Percentiles rank a stretch among this genome's conserved stretches.
phyloP scores from a whole-genome alignment of 2,888 invertebrate genomes.

The Drosophila prostipennis region DNA sequence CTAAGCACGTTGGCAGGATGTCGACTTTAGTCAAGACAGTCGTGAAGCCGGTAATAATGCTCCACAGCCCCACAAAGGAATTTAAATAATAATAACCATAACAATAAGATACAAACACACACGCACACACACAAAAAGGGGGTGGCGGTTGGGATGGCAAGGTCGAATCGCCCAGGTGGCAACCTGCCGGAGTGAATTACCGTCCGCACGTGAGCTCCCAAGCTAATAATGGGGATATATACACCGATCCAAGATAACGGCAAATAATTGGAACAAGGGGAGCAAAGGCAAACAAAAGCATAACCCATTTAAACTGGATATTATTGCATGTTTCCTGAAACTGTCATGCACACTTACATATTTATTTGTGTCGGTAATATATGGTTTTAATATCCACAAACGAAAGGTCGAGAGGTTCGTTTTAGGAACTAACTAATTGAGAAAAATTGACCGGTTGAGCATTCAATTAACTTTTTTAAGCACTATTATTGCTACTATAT shows the following conservation, averaged over 20 bases:
- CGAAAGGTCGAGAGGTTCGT: neutral
- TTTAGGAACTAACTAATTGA: neutral
- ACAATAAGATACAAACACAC: conserved; percentile 37
- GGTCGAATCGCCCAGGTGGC: conserved; percentile 15
- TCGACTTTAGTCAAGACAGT: conserved; percentile 49
- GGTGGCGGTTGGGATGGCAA: neutral
- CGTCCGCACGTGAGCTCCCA: conserved; percentile 32
- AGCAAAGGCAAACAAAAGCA: conserved; percentile 1
- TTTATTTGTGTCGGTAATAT: neutral
- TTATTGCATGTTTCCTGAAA: conserved; percentile 36
- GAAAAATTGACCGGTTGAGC: neutral
- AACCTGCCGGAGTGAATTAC: conserved; percentile 32
- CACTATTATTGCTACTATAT: no score
- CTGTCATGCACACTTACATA: neutral
- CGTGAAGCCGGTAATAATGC: conserved; percentile 40
- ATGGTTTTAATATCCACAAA: conserved; percentile 3
- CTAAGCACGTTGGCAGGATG: conserved; percentile 63
- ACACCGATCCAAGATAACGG: conserved; percentile 34
- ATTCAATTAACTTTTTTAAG: neutral
- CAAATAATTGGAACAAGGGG: conserved; percentile 37
- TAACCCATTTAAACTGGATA: conserved; percentile 21
- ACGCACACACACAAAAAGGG: neutral
- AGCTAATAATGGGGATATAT: conserved; percentile 28
- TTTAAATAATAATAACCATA: conserved; percentile 57
- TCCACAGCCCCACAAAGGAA: conserved; percentile 45